These are phyloP conservation scores for Papilio dardanus DNA, from an alignment of 1,140 invertebrate species.

Conservation along the genomic window DNA sequence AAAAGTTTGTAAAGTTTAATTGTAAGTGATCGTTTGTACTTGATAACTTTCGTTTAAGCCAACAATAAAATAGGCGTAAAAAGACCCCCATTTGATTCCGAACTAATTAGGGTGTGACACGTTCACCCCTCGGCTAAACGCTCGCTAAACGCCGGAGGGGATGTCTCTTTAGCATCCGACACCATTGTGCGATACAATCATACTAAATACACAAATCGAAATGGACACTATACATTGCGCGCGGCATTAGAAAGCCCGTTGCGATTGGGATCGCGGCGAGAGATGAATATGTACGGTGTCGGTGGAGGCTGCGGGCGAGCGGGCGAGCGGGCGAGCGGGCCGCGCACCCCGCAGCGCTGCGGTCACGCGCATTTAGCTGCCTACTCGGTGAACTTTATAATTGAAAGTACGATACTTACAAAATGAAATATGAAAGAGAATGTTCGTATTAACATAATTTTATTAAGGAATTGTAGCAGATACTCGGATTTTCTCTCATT, in stretches of 20 bases:
- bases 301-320: neutral
- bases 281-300: neutral
- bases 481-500: slow-evolving; percentile 14
- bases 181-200: slow-evolving; percentile 47
- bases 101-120: slow-evolving; percentile 64
- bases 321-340: slow-evolving; percentile 5
- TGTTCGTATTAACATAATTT: slow-evolving; percentile 24
- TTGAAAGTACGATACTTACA: slow-evolving; percentile 31
- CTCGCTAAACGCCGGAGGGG: slow-evolving; percentile 52
- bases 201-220: slow-evolving; percentile 21
- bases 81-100: slow-evolving; percentile 62
- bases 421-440: slow-evolving; percentile 24
- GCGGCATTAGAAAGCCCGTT: slow-evolving; percentile 27
- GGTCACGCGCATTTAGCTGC: slow-evolving; percentile 55
- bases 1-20: neutral
- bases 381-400: slow-evolving; percentile 35
- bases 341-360: slow-evolving; percentile 46
- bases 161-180: slow-evolving; percentile 41
- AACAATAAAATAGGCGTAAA: slow-evolving; percentile 56
- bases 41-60: slow-evolving; percentile 52
- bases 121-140: slow-evolving; percentile 48
- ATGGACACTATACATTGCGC: slow-evolving; percentile 42
- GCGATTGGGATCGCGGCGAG: neutral
- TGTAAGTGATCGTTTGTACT: slow-evolving; percentile 2
- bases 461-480: slow-evolving; percentile 10